Evolutionary conservation across 2,113 vertebrate species (phyloP), one percentile per base, ranked within the genome.

Genomic region (Picathartes gymnocephalus): DNA sequence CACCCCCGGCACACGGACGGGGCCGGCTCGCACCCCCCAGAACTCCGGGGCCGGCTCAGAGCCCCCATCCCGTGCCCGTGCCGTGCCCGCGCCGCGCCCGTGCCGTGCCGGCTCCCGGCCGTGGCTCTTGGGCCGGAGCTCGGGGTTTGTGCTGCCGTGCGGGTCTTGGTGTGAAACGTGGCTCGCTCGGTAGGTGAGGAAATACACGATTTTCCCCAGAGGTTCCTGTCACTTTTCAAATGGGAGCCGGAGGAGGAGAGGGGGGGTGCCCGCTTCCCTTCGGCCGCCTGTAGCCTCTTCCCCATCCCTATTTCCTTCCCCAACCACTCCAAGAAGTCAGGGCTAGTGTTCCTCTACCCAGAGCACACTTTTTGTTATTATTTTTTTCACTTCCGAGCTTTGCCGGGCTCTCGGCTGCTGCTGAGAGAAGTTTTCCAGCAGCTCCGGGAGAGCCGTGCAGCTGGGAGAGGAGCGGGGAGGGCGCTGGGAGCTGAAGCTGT

Each of bases 191-290:
- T 2, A 5, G 9, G 3, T 30, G 72, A 37, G 60, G 68, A 81
- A 93, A 31, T 7, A 0, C 3, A 0, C 16, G 31, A 1, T 33
- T 53, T 22, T 24, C 45, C 31, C 40, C 3, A 4, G 37, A 4
- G 23, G 22, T 56, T 81, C 33, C 28, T 24, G 4, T 40, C 8
- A 0, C 60, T 56, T 57, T 74, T 53, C 12, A 14, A 9, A 3
- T 1, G 37, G 12, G 31, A 10, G 21, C 15, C 20, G 1, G 62
- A 54, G n/a, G 9, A 10, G 35, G 6, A 45, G 21, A 10, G 11
- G 19, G 24, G 31, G 33, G 25, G 8, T 39, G 30, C 53, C 62
- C 2, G 37, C 8, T 62, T 53, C 77, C 9, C 6, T 47, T 64
- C 14, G 60, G 14, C 21, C 30, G 45, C 51, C 15, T 16, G 48